A percentile compares a stretch with the other conserved stretches of the same genome.
These are phyloP conservation scores for Hozukius guyotensis DNA, from an alignment of 2,797 vertebrate species.

Conservation along the genomic window DNA sequence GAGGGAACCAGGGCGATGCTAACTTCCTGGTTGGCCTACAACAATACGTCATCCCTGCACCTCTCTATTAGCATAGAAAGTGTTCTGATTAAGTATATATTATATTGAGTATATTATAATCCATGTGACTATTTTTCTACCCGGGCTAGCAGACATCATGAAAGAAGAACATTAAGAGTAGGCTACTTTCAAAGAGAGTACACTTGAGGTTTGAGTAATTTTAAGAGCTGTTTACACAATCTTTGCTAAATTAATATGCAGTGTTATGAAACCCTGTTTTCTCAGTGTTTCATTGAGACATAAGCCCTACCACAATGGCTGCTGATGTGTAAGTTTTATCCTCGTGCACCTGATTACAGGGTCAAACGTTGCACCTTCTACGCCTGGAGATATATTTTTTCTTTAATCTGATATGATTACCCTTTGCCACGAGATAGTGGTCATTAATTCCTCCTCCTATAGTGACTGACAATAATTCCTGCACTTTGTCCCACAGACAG, in stretches of 20 bases:
- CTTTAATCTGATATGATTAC: conserved; percentile 75
- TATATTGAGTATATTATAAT: neutral
- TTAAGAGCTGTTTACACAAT: neutral
- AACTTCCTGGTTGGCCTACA: rapidly evolving
- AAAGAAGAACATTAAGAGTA: neutral
- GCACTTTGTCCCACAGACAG: conserved; percentile 66
- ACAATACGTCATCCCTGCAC: too few species aligned
- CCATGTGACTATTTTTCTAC: neutral
- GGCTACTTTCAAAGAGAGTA: neutral
- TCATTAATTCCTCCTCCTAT: conserved; percentile 74
- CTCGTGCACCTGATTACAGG: conserved; percentile 46
- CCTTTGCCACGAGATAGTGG: conserved; percentile 71
- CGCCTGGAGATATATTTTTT: conserved; percentile 46
- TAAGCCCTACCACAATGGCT: neutral
- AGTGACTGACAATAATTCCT: conserved; percentile 76
- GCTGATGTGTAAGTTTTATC: conserved; percentile 29
- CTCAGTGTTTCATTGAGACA: neutral
- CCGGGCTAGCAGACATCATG: neutral
- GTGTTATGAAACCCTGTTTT: neutral
- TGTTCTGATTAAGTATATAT: neutral
- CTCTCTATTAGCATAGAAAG: neutral
- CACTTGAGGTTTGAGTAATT: neutral
- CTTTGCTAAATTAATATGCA: neutral
- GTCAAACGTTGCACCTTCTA: conserved; percentile 29
- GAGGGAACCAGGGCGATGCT: too few species aligned